A percentile compares a stretch with the other conserved stretches of the same genome.
phyloP scores from a whole-genome alignment of 1,140 invertebrate species.

The Phymorhynchus buccinoides region DNA sequence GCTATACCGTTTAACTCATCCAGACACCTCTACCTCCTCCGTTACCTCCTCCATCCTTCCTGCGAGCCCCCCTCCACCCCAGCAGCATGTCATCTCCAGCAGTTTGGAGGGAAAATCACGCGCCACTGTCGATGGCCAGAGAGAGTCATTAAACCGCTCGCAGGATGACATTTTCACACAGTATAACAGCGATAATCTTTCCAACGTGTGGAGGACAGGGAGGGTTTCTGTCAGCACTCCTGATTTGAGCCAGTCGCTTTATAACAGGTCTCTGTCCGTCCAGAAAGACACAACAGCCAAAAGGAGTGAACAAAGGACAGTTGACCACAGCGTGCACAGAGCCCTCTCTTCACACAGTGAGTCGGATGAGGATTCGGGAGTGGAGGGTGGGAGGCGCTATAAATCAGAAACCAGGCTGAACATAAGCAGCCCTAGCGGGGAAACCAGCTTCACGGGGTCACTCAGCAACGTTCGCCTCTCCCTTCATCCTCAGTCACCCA shows the following conservation, averaged over 20 bases:
- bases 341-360: constrained; percentile 7
- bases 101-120: not conserved
- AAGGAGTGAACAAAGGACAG: not conserved
- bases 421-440: not conserved
- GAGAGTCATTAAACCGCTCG: not conserved
- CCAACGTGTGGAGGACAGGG: constrained; percentile 23
- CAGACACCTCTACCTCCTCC: constrained; percentile 7
- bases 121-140: not conserved
- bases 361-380: constrained; percentile 27
- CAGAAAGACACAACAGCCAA: not conserved
- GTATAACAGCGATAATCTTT: not conserved
- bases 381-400: constrained; percentile 26
- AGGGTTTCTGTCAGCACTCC: constrained; percentile 8
- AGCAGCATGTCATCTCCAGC: not conserved
- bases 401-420: constrained; percentile 15
- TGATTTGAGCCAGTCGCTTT: constrained; percentile 19
- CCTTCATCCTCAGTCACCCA: not conserved
- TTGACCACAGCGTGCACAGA: not conserved
- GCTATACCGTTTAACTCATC: constrained; percentile 14
- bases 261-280: not conserved
- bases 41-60: not conserved
- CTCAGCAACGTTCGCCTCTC: not conserved
- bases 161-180: constrained; percentile 8
- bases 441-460: constrained; percentile 19
- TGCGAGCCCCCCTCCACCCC: not conserved